Conservation (phyloP, 2,113 vertebrate genomes). For the Rhombomys opimus region DNA sequence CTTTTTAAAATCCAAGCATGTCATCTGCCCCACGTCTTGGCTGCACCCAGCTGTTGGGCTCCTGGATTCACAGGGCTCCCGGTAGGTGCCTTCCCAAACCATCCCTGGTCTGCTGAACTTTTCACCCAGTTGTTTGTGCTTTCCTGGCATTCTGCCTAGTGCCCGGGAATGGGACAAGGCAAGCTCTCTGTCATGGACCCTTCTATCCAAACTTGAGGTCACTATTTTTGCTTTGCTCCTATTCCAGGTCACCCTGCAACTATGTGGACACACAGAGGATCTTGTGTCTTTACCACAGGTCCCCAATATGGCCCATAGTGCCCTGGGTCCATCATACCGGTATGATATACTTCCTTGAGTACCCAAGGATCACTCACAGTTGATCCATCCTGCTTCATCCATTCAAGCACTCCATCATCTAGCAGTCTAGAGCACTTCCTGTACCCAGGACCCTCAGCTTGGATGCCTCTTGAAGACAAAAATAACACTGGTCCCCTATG, state of each 20-base stretch:
- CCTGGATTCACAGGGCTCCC: neutral
- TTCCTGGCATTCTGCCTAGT: neutral
- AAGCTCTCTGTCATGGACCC: neutral
- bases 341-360: neutral
- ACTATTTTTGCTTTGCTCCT: neutral
- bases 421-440: neutral
- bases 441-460: neutral
- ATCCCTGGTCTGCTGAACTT: rapidly evolving
- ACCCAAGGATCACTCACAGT: rapidly evolving
- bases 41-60: neutral
- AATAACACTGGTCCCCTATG: neutral
- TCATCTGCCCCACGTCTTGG: neutral
- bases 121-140: neutral
- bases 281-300: neutral
- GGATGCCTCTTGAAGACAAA: neutral
- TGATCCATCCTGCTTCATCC: neutral
- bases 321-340: neutral
- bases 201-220: rapidly evolving
- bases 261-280: neutral
- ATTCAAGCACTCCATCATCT: neutral
- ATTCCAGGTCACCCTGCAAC: neutral
- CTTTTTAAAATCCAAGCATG: neutral
- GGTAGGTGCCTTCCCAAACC: neutral
- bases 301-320: neutral
- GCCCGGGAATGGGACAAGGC: neutral